Evolutionary conservation across 1,140 invertebrate genomes (phyloP).

Genomic region (Metaphire vulgaris): DNA sequence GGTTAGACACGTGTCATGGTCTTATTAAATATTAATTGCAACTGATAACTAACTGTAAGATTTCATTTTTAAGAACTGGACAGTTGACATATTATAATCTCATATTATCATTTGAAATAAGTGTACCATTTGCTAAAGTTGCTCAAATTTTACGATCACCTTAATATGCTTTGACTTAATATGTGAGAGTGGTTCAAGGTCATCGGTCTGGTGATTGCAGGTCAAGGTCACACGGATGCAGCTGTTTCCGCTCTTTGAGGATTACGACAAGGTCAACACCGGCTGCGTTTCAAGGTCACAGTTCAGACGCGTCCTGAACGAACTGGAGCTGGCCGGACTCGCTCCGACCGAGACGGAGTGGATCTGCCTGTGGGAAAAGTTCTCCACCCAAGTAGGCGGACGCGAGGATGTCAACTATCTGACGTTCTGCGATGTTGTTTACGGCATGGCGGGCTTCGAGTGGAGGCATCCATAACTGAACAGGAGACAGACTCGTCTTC

Average conservation of each 20-base stretch:
- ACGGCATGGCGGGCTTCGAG: constrained; percentile 47
- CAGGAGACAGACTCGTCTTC: too few relatives aligned
- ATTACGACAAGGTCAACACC: constrained; percentile 50
- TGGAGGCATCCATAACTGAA: neutral
- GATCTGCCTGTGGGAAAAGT: constrained; percentile 43
- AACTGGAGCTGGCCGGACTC: constrained; percentile 44
- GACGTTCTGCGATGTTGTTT: constrained; percentile 49
- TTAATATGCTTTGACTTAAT: too few relatives aligned
- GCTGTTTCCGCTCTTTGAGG: constrained; percentile 52
- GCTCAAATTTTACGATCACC: too few relatives aligned
- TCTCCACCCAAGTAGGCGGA: constrained; percentile 45
- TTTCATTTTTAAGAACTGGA: too few relatives aligned
- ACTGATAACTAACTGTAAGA: too few relatives aligned
- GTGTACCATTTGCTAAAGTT: too few relatives aligned
- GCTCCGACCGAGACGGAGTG: constrained; percentile 43
- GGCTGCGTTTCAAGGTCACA: constrained; percentile 48
- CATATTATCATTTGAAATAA: too few relatives aligned
- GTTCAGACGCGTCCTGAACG: constrained; percentile 49
- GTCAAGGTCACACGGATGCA: constrained; percentile 38
- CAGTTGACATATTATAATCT: too few relatives aligned
- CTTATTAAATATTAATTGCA: too few relatives aligned
- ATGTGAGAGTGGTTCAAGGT: too few relatives aligned
- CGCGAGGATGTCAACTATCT: constrained; percentile 49
- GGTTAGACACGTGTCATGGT: constrained; percentile 34
- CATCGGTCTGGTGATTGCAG: too few relatives aligned